A percentile compares a stretch with the other conserved stretches of the same genome.
Conservation (phyloP, 2,113 vertebrate species). For the Silurus glanis region DNA sequence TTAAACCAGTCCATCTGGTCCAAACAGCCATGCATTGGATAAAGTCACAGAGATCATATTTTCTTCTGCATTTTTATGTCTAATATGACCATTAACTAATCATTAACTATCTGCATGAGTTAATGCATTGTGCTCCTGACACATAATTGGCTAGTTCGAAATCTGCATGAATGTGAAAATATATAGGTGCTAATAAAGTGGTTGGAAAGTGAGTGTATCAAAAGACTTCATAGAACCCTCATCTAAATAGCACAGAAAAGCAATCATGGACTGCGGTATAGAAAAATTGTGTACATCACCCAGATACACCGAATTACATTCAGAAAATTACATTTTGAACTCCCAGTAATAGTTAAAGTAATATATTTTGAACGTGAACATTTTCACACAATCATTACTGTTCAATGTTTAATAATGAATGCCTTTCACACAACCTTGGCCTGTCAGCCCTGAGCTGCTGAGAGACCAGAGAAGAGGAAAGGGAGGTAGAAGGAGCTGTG, state of each 20-base stretch:
- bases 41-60: no score
- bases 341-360: neutral
- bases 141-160: no score
- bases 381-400: neutral
- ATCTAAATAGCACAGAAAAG: neutral
- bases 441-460: neutral
- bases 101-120: no score
- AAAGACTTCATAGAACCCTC: no score
- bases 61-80: no score
- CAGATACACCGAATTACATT: neutral
- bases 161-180: no score
- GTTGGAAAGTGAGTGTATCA: no score
- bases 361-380: neutral
- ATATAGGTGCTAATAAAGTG: neutral
- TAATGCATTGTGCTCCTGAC: no score
- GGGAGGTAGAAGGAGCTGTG: slow-evolving; percentile 51
- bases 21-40: no score
- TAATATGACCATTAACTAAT: no score
- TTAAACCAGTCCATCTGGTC: no score
- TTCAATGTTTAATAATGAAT: neutral
- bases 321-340: neutral
- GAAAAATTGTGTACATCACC: neutral
- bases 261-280: neutral
- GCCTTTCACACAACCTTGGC: slow-evolving; percentile 14
- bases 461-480: neutral